phyloP scores from a whole-genome alignment of 2,113 vertebrate genomes.

The Triplophysa siluroides region DNA sequence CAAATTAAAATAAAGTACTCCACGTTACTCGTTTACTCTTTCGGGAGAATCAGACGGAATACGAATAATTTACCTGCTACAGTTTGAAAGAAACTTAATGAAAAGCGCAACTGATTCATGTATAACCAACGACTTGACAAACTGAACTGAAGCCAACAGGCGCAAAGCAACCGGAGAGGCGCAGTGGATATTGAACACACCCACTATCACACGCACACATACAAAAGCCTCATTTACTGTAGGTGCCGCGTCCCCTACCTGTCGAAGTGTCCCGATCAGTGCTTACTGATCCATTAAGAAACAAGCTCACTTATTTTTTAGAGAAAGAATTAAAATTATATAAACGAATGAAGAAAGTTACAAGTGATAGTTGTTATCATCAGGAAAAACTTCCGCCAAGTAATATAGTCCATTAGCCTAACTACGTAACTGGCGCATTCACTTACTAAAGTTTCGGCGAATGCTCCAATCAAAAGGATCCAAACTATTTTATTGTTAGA shows the following conservation, averaged over 20 bases:
- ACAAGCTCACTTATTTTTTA: too few relatives aligned
- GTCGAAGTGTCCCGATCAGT: too few relatives aligned
- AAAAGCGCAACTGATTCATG: background rate
- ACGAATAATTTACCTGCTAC: background rate
- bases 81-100: background rate
- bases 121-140: background rate
- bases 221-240: background rate
- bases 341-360: too few relatives aligned
- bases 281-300: too few relatives aligned
- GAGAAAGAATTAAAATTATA: too few relatives aligned
- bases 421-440: background rate
- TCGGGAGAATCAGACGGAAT: background rate
- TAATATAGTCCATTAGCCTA: background rate
- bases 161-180: background rate
- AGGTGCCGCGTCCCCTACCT: conserved; percentile 15
- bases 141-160: background rate
- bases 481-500: background rate
- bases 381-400: background rate
- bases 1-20: background rate
- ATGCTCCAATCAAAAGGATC: background rate
- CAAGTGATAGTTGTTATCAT: too few relatives aligned
- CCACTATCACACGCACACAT: background rate
- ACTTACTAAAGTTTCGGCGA: background rate
- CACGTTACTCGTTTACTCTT: background rate
- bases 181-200: background rate